Conservation (phyloP, 2,797 vertebrate genomes). For the Sebastes kiyomatsui region DNA sequence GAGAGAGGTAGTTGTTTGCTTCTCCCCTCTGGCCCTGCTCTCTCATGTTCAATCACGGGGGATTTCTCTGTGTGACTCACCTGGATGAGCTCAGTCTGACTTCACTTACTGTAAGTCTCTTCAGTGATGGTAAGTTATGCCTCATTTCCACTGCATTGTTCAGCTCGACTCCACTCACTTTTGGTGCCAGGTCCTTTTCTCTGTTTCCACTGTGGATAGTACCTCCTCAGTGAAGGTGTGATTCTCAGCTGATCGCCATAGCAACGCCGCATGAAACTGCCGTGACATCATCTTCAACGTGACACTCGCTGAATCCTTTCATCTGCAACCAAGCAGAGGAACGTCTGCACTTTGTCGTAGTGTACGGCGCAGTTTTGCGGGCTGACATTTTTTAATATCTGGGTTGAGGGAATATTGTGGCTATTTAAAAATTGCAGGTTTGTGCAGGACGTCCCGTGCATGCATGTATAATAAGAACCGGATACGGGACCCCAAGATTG, state of each 20-base stretch:
- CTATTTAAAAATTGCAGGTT: not conserved
- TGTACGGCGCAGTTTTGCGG: not conserved
- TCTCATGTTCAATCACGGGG: constrained; percentile 55
- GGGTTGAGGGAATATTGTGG: not conserved
- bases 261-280: not conserved
- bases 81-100: constrained; percentile 36
- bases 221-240: not conserved
- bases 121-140: not conserved
- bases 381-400: not conserved
- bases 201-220: not conserved
- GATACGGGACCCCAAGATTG: too few species aligned
- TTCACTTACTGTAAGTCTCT: constrained; percentile 9
- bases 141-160: not conserved
- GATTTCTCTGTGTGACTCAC: constrained; percentile 63
- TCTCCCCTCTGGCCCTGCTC: constrained; percentile 37
- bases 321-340: not conserved
- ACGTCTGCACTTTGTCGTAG: not conserved
- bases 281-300: not conserved
- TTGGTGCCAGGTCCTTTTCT: not conserved
- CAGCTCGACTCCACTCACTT: not conserved
- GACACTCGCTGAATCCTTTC: too few species aligned
- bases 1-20: constrained; percentile 44
- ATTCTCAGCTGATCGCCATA: not conserved
- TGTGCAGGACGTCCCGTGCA: not conserved
- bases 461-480: too few species aligned